phyloP scores from a whole-genome alignment of 2,888 invertebrate species.

The Amiota communis region DNA sequence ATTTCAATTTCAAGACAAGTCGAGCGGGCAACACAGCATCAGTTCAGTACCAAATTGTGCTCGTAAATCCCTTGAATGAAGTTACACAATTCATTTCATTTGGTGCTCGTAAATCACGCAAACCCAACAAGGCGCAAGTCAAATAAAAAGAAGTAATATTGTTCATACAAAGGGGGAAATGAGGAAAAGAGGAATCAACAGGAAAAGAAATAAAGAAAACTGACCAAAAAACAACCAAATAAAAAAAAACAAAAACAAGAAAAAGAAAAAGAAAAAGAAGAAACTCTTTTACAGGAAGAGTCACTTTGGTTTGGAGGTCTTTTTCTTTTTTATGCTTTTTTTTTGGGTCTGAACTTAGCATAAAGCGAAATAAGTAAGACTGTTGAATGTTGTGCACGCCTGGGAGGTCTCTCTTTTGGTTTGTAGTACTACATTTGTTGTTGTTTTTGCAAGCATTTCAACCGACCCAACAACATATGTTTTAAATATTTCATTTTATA shows the following conservation, averaged over 20 bases:
- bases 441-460: background rate
- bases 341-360: slow-evolving; percentile 13
- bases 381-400: background rate
- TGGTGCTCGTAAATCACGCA: slow-evolving; percentile 64
- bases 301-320: background rate
- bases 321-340: slow-evolving; percentile 2
- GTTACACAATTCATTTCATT: slow-evolving; percentile 67
- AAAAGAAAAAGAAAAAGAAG: background rate
- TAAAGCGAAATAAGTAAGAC: slow-evolving; percentile 4
- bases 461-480: slow-evolving; percentile 15
- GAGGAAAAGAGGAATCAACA: background rate
- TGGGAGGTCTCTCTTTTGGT: slow-evolving; percentile 16
- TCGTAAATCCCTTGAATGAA: slow-evolving; percentile 45
- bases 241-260: slow-evolving; percentile 6
- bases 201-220: background rate
- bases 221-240: background rate
- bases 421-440: too few relatives aligned
- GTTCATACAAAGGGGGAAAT: background rate
- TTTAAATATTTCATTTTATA: slow-evolving; percentile 6
- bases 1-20: slow-evolving; percentile 45
- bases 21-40: slow-evolving; percentile 12
- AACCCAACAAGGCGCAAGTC: slow-evolving; percentile 50
- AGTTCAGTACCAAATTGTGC: slow-evolving; percentile 5
- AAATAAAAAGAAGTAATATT: slow-evolving; percentile 22
- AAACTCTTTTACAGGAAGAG: background rate